phyloP scores from a whole-genome alignment of 2,888 invertebrate genomes.

The Andrena haemorrhoa region DNA sequence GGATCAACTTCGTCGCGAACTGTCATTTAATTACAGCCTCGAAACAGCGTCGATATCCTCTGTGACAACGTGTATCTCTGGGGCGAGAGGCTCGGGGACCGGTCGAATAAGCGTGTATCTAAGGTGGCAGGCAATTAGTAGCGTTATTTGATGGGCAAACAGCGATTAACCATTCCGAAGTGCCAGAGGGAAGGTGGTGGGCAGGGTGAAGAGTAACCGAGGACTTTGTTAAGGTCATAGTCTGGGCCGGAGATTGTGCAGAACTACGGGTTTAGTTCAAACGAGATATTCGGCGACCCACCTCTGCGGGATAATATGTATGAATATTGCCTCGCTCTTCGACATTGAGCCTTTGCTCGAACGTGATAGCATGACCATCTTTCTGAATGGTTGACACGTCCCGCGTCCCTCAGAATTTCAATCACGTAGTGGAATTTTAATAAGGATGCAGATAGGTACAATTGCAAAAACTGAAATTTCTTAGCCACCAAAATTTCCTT shows the following conservation, averaged over 20 bases:
- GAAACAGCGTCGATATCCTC: slow-evolving; percentile 8
- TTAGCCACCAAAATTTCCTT: no score
- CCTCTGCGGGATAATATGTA: background rate
- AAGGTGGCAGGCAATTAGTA: slow-evolving; percentile 62
- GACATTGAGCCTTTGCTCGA: background rate
- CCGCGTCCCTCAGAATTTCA: no score
- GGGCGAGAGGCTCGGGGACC: background rate
- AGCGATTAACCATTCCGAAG: slow-evolving; percentile 59
- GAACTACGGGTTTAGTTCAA: slow-evolving; percentile 27
- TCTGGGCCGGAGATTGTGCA: slow-evolving; percentile 58
- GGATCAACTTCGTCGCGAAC: background rate
- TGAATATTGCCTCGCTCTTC: slow-evolving; percentile 2
- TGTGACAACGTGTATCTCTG: background rate
- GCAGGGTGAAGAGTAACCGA: slow-evolving; percentile 18
- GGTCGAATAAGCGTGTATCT: slow-evolving; percentile 42
- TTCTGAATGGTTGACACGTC: no score
- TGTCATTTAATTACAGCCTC: slow-evolving; percentile 29
- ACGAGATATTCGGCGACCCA: slow-evolving; percentile 22
- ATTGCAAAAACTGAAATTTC: no score
- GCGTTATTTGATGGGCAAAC: slow-evolving; percentile 68
- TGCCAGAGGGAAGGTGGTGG: slow-evolving; percentile 26
- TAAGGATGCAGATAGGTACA: no score
- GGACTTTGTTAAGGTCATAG: slow-evolving; percentile 60
- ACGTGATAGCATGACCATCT: no score
- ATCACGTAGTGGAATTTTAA: no score